phyloP scores from a whole-genome alignment of 2,888 invertebrate species.

The Dione vanillae region DNA sequence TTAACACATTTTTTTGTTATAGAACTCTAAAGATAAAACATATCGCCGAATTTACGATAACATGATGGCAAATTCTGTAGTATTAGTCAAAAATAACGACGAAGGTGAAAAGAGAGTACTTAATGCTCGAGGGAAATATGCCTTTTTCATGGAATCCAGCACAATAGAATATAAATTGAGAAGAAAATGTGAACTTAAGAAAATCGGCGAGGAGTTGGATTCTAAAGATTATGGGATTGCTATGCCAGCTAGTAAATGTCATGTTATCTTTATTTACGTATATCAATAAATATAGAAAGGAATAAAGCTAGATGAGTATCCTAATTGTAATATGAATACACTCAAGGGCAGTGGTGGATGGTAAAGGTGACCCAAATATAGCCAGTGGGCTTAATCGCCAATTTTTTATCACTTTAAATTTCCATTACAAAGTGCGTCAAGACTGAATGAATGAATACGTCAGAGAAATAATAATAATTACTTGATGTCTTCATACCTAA shows the following conservation, averaged over 20 bases:
- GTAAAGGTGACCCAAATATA: too few relatives aligned
- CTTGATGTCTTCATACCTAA: too few relatives aligned
- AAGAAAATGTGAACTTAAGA: slow-evolving; percentile 90
- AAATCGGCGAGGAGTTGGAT: slow-evolving; percentile 92
- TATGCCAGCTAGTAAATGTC: slow-evolving; percentile 89
- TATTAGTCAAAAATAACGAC: slow-evolving; percentile 90
- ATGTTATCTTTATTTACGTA: not conserved
- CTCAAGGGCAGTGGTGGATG: too few relatives aligned
- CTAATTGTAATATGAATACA: too few relatives aligned
- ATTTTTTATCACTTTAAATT: too few relatives aligned
- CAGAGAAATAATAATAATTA: too few relatives aligned
- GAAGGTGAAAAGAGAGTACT: slow-evolving; percentile 93
- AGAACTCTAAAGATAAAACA: slow-evolving; percentile 91
- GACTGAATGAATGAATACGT: too few relatives aligned
- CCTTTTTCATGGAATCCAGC: slow-evolving; percentile 98
- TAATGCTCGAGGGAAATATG: slow-evolving; percentile 85
- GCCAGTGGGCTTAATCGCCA: too few relatives aligned
- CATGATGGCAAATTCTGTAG: slow-evolving; percentile 92
- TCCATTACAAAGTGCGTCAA: too few relatives aligned
- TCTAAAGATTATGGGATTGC: slow-evolving; percentile 94
- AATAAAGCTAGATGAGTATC: too few relatives aligned
- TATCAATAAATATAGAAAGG: too few relatives aligned
- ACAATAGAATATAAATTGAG: slow-evolving; percentile 95
- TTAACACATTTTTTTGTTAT: not conserved
- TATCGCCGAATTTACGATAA: slow-evolving; percentile 95